phyloP scores from a whole-genome alignment of 2,797 vertebrate species.

The Enteromius argenteus region DNA sequence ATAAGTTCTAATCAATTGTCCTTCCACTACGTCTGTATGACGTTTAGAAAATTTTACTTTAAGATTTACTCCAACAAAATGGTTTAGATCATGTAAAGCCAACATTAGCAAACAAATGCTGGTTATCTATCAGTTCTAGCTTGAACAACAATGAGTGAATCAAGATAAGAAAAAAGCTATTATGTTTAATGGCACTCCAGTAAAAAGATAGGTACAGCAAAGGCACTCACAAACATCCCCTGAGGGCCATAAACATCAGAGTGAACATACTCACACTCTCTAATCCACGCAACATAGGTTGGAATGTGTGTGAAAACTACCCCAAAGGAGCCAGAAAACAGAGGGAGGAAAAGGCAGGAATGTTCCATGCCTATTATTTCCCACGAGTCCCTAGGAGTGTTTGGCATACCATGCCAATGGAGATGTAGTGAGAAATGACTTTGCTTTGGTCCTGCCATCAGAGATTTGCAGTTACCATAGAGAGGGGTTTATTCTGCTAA shows the following conservation, averaged over 20 bases:
- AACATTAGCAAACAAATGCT: slow-evolving; percentile 2
- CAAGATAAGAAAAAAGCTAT: slow-evolving; percentile 28
- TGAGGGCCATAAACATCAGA: slow-evolving; percentile 39
- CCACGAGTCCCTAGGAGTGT: slow-evolving; percentile 60
- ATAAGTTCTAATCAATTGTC: background rate
- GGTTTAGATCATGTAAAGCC: background rate
- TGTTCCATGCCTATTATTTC: slow-evolving; percentile 67
- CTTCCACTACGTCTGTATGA: background rate
- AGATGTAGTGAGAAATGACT: slow-evolving; percentile 39
- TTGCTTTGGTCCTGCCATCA: slow-evolving; percentile 26
- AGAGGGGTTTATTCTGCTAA: background rate
- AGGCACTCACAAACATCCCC: slow-evolving; percentile 23
- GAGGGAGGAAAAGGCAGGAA: slow-evolving; percentile 63
- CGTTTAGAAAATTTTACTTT: background rate
- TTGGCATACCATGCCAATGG: slow-evolving; percentile 42
- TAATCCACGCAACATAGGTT: slow-evolving; percentile 54
- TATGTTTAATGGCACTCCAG: slow-evolving; percentile 12
- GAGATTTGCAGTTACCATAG: slow-evolving; percentile 36
- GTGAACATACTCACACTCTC: slow-evolving; percentile 34
- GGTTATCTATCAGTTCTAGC: background rate
- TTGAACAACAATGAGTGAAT: slow-evolving; percentile 28
- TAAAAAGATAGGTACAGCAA: background rate
- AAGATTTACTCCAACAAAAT: background rate
- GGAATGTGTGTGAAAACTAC: slow-evolving; percentile 65
- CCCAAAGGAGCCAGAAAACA: slow-evolving; percentile 63